Base-by-base conservation (phyloP, 2,797 vertebrate genomes). In the Helicolenus hilgendorfi region DNA sequence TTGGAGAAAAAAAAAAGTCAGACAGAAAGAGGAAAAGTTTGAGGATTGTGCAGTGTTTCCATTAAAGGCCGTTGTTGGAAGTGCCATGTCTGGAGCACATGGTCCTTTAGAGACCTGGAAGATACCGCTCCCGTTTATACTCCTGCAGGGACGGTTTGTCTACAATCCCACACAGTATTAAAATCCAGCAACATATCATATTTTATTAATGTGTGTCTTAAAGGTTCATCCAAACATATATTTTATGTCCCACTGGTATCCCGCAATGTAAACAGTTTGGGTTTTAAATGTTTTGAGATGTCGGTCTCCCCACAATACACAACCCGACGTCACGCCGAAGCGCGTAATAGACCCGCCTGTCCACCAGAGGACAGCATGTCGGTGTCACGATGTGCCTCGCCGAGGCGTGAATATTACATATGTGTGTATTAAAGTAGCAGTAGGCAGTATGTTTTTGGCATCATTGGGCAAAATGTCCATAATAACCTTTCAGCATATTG, bases 1-100 rank as follows among this genome's bases (percentile, higher is more conserved):
- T 74, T 36, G 6, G 11, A 74, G 36, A 55, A 71, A 45, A 45
- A 69, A 72, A 87, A 69, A 72, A 87, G 72, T 79, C n/a, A 53
- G 41, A 70, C 56, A 70, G 62, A 63, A 38, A 60, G 3, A 72
- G 41, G 10, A n/a, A 81, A 74, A 83, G 60, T 73, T 67, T 4
- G 4, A 56, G 29, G 62, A 36, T 36, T 63, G 7, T 22, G 56
- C 74, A 63, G 20, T 24, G 29, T 38, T 71, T 45, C 59, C 13
- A 58, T 72, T 18, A 33, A 29, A 14, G 45, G 24, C 26, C 24
- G 26, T 72, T 84, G 63, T 55, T 55, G 20, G 49, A 55, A 55
- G 49, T 55, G 20, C 49, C 2, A 55, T 55, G 49, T 55, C 49
- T 55, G 49, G 4, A 55, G 49, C 14, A 22, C 49, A 22, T 20